A percentile compares a stretch with the other conserved stretches of the same genome.
Conservation (phyloP, 30 jellyfish, hydroid and myxozoan species). For the Chrysaora quinquecirrha region DNA sequence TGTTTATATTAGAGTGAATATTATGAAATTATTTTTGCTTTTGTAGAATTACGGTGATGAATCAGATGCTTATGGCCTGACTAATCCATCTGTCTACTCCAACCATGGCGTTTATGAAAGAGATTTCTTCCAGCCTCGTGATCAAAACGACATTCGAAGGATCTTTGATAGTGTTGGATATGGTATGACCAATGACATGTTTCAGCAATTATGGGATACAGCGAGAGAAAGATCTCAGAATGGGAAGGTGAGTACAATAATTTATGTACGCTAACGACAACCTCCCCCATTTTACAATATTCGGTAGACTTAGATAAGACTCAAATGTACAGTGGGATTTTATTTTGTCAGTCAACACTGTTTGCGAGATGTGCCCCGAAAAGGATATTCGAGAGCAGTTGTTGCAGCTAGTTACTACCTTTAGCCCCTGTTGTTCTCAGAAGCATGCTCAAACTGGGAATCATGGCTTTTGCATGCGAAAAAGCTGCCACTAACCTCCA, state of each 20-base stretch:
- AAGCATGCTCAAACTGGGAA: no score
- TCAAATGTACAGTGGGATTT: neutral
- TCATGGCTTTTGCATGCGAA: no score
- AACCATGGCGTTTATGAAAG: slow-evolving; percentile 84
- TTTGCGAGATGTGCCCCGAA: neutral
- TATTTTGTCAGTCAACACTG: neutral
- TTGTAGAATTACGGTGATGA: slow-evolving; percentile 96
- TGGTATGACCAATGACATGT: slow-evolving; percentile 83
- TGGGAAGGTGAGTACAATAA: slow-evolving; percentile 70
- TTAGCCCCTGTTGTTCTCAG: no score
- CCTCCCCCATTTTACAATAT: neutral
- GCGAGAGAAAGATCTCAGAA: slow-evolving; percentile 60
- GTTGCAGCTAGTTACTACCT: no score
- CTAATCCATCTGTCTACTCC: slow-evolving; percentile 91
- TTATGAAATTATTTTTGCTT: neutral
- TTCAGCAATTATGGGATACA: slow-evolving; percentile 81
- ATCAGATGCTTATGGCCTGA: slow-evolving; percentile 83
- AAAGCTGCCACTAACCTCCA: no score
- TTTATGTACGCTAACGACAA: neutral
- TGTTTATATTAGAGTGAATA: no score
- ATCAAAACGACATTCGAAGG: slow-evolving; percentile 73
- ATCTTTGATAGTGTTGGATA: slow-evolving; percentile 91
- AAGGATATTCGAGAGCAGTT: neutral
- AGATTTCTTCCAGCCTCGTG: slow-evolving; percentile 82
- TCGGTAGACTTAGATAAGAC: neutral